Evolutionary conservation across 2,888 invertebrate genomes (phyloP), one percentile per base, ranked within the genome.

Genomic region (Troglohyphantes excavatus): DNA sequence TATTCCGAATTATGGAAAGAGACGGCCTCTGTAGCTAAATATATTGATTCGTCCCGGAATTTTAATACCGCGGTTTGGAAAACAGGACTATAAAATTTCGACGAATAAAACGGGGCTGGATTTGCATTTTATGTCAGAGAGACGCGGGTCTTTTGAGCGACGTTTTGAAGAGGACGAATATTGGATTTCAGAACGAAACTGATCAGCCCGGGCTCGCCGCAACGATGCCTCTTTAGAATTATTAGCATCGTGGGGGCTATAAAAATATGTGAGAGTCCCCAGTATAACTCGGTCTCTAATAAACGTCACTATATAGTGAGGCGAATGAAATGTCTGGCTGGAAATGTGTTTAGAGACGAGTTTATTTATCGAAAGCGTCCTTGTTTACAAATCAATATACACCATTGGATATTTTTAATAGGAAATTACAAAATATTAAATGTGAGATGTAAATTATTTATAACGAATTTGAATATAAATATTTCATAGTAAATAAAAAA

Each of bases 111-210:
- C 75, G 67, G 61, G 39, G 11, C 29, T 43, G 29, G 84, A 84
- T 84, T 84, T 84, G 84, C 84, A 84, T 84, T 84, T 84, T 84
- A 84, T 84, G 75, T 84, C 68, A 78, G 29, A 26, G 82, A 33
- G 21, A n/a, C 26, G 26, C 39, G 21, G 78, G 27, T 7, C 23
- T 33, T 72, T 61, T 68, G 82, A 82, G 82, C 72, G 72, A 61
- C 68, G 26, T 82, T 72, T 82, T 61, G 26, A 82, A 72, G 26
- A 63, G 43, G 19, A 43, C 68, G 82, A 82, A 82, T 82, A 82
- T 82, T 82, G 70, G 82, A 82, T 82, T 82, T 61, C 59, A 72
- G 53, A 53, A 53, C 82, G 39, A n/a, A 43, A 82, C 23, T 33
- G 33, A 33, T 33, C 33, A 33, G 33, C 33, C 9, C 3, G 9